Evolutionary conservation across 2,797 vertebrate genomes (phyloP), one percentile per base, ranked within the genome.

Genomic region (Austrolebias charrua): DNA sequence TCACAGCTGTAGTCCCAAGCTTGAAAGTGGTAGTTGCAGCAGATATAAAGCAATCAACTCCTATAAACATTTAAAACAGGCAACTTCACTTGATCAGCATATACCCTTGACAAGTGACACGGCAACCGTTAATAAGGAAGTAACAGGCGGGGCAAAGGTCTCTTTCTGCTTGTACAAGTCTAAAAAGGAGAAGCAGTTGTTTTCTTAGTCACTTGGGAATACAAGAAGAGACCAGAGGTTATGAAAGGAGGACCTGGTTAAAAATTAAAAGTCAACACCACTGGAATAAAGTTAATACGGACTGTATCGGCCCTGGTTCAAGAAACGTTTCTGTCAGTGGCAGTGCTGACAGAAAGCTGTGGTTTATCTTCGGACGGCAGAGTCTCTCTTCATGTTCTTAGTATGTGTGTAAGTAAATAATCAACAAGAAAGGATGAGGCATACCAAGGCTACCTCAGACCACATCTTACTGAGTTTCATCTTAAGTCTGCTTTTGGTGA

Each of bases 61-160:
- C 5, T 19, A 63, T 69, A 71, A 58, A 65, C 6, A 29, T 73
- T 35, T 9, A 68, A 75, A 71, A 38, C 6, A 52, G 2, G 14
- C n/a, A 64, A n/a, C 70, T 63, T 5, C 0, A 24, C 8, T 45
- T 63, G 68, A 76, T 45, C 48, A 35, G 68, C n/a, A 0, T 40
- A 0, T 40, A 65, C 56, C 57, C 55, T 73, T 69, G 60, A 61
- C 28, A 64, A 55, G 44, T 24, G 24, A 2, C 47, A 71, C n/a
- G 60, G 45, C 71, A 52, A 59, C 69, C 19, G 68, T 83, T 82
- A 86, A 88, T 80, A 87, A 89, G 90, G 92, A 93, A 92, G 89
- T 91, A 55, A 58, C 55, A 86, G 85, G 81, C 63, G 82, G 81
- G 54, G 59, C 84, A 92, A 91, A 93, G 89, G 88, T 90, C 83